Base-by-base conservation (phyloP, 2,888 invertebrate genomes). In the Chydorus sphaericus region DNA sequence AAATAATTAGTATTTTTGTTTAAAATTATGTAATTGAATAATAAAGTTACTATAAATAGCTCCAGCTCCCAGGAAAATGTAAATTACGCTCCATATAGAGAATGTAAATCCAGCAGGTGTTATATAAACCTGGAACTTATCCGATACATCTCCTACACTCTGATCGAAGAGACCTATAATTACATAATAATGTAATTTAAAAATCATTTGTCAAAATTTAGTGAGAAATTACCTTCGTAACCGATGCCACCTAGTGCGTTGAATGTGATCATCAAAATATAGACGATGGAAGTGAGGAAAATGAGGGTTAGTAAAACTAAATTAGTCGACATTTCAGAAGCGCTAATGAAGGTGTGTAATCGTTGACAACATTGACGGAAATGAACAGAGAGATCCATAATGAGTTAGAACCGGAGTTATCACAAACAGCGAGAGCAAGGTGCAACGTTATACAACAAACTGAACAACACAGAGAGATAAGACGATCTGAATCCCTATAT, bases 71-170 rank as follows among this genome's bases (percentile, higher is more conserved):
- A 62, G 58, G 26, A 55, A 55, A 31, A 57, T 49, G 56, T 62
- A 62, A 23, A 62, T 62, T 38, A 60, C 52, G 16, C 59, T 57
- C 62, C 62, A 62, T 18, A 62, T 60, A 31, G 48, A 48, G 56
- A 62, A 62, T 1, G 62, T 58, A 37, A 38, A 60, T 20, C 60
- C 60, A 1, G 60, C 59, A 3, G 62, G 62, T 8, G 62, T 62
- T 52, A 62, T 57, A 52, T 57, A 62, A 3, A 56, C 57, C 20
- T 50, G 44, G 29, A 54, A 53, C 8, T 44, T 48, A 37, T 57
- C 55, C 1, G 62, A 61, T 3, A 62, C 57, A n/a, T 59, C 54
- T 1, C 60, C 60, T 6, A 60, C 60, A 16, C 53, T 57, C 16
- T 60, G 50, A 26, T 57, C 57, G 57, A 59, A 62, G 44, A 62